Evolutionary conservation across 1,140 invertebrate genomes (phyloP).

Genomic region (Macrostomum lignano): DNA sequence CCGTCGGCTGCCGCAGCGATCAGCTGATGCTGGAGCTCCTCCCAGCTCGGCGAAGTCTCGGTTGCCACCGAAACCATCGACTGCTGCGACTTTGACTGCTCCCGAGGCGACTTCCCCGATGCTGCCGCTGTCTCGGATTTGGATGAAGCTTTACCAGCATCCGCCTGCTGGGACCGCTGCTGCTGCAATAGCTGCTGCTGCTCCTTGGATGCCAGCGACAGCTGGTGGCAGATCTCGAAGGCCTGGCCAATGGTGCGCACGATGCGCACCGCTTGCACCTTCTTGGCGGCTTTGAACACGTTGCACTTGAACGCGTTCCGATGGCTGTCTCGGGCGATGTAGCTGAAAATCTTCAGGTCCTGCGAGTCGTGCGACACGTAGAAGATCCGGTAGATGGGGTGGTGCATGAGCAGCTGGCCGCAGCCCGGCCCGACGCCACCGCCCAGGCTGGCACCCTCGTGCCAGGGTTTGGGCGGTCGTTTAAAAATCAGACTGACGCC

Average conservation of each 20-base stretch:
- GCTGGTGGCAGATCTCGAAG: slow-evolving; percentile 84
- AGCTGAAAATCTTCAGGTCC: slow-evolving; percentile 83
- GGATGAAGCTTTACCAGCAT: too few relatives aligned
- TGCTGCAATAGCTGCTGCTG: too few relatives aligned
- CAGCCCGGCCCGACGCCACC: slow-evolving; percentile 1
- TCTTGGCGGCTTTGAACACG: slow-evolving; percentile 74
- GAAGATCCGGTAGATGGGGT: slow-evolving; percentile 48
- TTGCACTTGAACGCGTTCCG: slow-evolving; percentile 77
- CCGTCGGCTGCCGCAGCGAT: too few relatives aligned
- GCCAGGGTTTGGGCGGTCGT: background rate
- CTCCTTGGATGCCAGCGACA: too few relatives aligned
- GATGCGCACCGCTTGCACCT: slow-evolving; percentile 79
- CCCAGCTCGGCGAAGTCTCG: too few relatives aligned
- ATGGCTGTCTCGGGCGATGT: slow-evolving; percentile 64
- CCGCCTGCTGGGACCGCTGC: too few relatives aligned
- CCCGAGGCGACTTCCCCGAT: too few relatives aligned
- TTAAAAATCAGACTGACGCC: slow-evolving; percentile 45
- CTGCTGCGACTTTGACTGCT: too few relatives aligned
- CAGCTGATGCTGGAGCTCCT: too few relatives aligned
- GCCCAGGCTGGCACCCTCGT: background rate
- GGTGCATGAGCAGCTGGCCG: slow-evolving; percentile 50
- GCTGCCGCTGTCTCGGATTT: too few relatives aligned
- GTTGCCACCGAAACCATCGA: too few relatives aligned
- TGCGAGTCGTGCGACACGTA: slow-evolving; percentile 89
- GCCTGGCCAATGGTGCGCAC: slow-evolving; percentile 78